Evolutionary conservation across 2,888 invertebrate species (phyloP).

Genomic region (Eucera pruinosa): DNA sequence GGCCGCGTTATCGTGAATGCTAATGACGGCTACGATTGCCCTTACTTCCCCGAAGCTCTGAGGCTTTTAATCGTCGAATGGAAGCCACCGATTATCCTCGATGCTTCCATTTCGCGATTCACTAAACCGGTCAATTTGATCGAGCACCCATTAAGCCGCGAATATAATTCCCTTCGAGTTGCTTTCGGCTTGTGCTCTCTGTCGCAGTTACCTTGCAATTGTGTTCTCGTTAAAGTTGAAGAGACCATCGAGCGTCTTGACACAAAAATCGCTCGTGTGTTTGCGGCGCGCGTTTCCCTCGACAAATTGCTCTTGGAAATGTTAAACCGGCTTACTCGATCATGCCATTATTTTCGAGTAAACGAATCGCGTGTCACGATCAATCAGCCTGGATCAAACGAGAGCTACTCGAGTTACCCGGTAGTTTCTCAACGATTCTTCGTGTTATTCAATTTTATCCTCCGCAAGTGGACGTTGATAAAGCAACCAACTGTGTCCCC

Average conservation of each 20-base stretch:
- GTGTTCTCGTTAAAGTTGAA: constrained; percentile 35
- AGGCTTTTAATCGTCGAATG: constrained; percentile 31
- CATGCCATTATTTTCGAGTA: constrained; percentile 6
- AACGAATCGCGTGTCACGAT: not conserved
- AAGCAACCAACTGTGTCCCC: too few species aligned
- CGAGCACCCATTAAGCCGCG: constrained; percentile 48
- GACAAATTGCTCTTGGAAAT: constrained; percentile 32
- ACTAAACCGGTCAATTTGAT: constrained; percentile 39
- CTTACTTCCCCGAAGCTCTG: not conserved
- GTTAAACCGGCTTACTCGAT: not conserved
- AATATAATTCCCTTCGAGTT: constrained; percentile 20
- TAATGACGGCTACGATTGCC: constrained; percentile 36
- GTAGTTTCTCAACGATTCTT: not conserved
- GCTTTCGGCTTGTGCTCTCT: not conserved
- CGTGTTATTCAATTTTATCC: not conserved
- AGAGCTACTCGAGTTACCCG: not conserved
- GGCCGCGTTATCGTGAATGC: constrained; percentile 25
- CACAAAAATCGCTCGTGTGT: constrained; percentile 50
- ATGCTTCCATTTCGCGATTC: constrained; percentile 11
- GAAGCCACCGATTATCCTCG: constrained; percentile 35
- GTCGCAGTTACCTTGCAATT: constrained; percentile 24
- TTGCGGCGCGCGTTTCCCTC: not conserved
- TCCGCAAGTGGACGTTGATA: too few species aligned
- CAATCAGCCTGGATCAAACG: not conserved
- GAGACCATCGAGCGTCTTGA: constrained; percentile 37